Percentiles rank a stretch among this genome's conserved stretches.
phyloP scores from a whole-genome alignment of 2,888 invertebrate species.

The Microplitis manilae region DNA sequence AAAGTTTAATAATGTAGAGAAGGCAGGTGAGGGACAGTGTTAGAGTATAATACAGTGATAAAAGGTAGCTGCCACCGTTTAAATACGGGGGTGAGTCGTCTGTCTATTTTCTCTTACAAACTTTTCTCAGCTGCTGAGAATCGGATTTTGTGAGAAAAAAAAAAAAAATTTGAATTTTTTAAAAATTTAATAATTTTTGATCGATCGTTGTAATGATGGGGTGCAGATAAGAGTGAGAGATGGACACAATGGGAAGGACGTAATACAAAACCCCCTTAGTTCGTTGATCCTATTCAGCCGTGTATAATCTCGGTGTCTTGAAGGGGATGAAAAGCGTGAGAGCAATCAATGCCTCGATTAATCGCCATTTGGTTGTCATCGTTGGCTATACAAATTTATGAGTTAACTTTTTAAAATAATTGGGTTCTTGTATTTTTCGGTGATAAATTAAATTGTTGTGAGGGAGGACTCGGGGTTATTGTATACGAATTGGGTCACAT shows the following conservation, averaged over 20 bases:
- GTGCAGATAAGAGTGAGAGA: constrained; percentile 26
- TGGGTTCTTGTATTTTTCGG: neutral
- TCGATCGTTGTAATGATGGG: constrained; percentile 17
- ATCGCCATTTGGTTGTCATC: constrained; percentile 40
- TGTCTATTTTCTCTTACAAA: too few relatives aligned
- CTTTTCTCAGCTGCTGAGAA: too few relatives aligned
- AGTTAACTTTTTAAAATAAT: neutral
- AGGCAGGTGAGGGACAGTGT: too few relatives aligned
- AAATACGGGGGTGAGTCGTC: too few relatives aligned
- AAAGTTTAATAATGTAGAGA: too few relatives aligned
- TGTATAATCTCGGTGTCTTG: constrained; percentile 62
- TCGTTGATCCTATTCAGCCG: constrained; percentile 56
- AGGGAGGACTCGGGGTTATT: neutral
- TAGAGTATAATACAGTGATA: too few relatives aligned
- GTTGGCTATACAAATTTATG: too few relatives aligned
- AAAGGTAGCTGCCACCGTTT: too few relatives aligned
- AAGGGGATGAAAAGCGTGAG: constrained; percentile 49
- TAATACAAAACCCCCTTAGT: constrained; percentile 41
- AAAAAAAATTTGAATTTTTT: too few relatives aligned
- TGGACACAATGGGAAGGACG: constrained; percentile 32
- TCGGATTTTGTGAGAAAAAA: too few relatives aligned
- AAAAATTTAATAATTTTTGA: neutral
- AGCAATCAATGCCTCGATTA: constrained; percentile 63
- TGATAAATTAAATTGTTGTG: too few relatives aligned
- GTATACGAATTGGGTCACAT: neutral